These are phyloP conservation scores for Monochamus alternatus DNA, from an alignment of 2,888 invertebrate genomes.

Conservation along the genomic window DNA sequence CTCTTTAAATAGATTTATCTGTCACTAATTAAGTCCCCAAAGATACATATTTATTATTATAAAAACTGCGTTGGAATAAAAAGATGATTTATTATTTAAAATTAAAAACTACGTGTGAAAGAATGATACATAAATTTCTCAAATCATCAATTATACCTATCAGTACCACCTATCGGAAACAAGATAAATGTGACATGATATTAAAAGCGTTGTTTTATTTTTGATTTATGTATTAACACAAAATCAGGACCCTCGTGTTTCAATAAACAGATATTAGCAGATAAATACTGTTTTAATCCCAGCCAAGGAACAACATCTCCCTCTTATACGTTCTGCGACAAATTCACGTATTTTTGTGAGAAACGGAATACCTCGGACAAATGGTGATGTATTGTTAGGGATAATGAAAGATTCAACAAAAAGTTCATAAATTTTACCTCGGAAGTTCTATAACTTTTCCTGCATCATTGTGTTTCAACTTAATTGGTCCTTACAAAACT, in stretches of 20 bases:
- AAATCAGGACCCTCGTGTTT: not conserved
- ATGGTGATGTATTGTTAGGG: constrained; percentile 1
- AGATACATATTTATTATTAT: too few relatives aligned
- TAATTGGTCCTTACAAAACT: constrained; percentile 2
- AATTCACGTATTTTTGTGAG: not conserved
- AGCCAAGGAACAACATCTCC: not conserved
- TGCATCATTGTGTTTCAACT: not conserved
- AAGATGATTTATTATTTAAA: too few relatives aligned
- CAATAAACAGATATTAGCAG: constrained; percentile 10
- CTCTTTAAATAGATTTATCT: too few relatives aligned
- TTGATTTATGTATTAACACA: not conserved
- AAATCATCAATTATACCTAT: not conserved
- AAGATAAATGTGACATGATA: constrained; percentile 15
- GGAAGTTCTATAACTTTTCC: not conserved
- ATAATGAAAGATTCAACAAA: constrained; percentile 17
- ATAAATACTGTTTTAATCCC: constrained; percentile 2
- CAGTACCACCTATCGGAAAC: not conserved
- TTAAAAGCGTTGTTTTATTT: constrained; percentile 9
- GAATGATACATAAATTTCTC: not conserved
- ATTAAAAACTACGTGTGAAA: not conserved
- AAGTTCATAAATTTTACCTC: constrained; percentile 1
- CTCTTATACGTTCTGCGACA: constrained; percentile 2
- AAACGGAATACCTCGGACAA: not conserved
- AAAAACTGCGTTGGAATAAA: too few relatives aligned
- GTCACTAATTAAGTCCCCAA: too few relatives aligned